Conservation (phyloP, 1,140 invertebrate species). For the Anoplophora glabripennis region DNA sequence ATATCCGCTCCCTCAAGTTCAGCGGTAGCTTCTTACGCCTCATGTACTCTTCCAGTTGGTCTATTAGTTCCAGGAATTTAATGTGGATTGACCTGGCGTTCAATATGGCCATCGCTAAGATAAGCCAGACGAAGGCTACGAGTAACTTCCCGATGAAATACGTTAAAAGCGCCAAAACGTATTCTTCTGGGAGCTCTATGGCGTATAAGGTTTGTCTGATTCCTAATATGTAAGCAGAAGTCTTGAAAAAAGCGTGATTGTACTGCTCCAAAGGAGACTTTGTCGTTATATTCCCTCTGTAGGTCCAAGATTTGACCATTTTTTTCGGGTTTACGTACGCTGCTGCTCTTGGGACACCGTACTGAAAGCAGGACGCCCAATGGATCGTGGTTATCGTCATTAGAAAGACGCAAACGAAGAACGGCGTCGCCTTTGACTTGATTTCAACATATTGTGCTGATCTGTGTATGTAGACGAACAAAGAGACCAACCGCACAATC, state of each 20-base stretch:
- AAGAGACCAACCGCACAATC: slow-evolving; percentile 3
- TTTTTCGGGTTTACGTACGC: background rate
- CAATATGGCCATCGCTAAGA: background rate
- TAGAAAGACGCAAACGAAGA: background rate
- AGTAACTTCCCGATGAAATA: slow-evolving; percentile 11
- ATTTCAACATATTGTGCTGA: background rate
- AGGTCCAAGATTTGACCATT: too few relatives aligned
- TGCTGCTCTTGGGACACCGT: background rate
- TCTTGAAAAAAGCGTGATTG: slow-evolving; percentile 11
- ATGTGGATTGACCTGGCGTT: slow-evolving; percentile 23
- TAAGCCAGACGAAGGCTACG: slow-evolving; percentile 3
- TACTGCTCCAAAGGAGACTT: background rate
- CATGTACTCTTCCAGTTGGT: slow-evolving; percentile 29
- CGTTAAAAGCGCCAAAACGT: background rate
- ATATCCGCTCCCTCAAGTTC: slow-evolving; percentile 20
- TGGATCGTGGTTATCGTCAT: background rate
- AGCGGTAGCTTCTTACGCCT: slow-evolving; percentile 26
- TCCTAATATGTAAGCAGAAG: slow-evolving; percentile 13
- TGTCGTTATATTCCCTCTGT: too few relatives aligned
- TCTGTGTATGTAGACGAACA: slow-evolving; percentile 2
- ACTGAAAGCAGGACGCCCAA: background rate
- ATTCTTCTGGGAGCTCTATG: background rate
- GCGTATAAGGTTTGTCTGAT: background rate
- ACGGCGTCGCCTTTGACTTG: background rate
- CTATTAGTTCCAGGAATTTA: slow-evolving; percentile 31